phyloP scores from a whole-genome alignment of 1,140 invertebrate species.

The Caenorhabditis latens region DNA sequence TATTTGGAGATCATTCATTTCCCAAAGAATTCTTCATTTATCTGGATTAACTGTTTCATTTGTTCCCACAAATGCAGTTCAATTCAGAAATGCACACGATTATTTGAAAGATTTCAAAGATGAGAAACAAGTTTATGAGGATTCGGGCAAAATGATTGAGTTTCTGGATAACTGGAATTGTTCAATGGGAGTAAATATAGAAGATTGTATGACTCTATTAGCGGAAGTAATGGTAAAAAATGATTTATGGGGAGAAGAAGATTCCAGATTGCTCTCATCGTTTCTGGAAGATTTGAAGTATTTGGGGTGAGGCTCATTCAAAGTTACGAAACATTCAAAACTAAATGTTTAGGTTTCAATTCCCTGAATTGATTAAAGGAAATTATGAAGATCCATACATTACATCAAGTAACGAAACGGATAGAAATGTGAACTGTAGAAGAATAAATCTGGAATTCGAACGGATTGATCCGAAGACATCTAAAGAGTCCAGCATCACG shows the following conservation, averaged over 20 bases:
- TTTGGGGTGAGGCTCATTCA: constrained; percentile 1
- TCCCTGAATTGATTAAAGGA: background rate
- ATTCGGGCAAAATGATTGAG: constrained; percentile 33
- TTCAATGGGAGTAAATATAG: background rate
- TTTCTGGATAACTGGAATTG: constrained; percentile 54
- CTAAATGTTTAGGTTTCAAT: background rate
- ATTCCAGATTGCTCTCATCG: background rate
- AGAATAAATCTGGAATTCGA: background rate
- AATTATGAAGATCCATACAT: background rate
- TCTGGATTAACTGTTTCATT: constrained; percentile 61
- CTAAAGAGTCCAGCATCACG: background rate
- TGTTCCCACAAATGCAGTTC: constrained; percentile 63
- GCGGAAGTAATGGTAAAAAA: background rate
- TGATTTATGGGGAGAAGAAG: constrained; percentile 26
- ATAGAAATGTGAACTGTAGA: constrained; percentile 14
- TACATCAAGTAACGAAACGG: background rate
- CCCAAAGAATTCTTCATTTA: constrained; percentile 67
- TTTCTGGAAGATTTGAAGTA: constrained; percentile 29
- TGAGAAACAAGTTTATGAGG: constrained; percentile 55
- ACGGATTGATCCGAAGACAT: background rate
- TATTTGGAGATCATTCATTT: constrained; percentile 64
- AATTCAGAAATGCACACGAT: constrained; percentile 62
- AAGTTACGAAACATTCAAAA: background rate
- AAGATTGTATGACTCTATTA: constrained; percentile 26
- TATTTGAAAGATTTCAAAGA: constrained; percentile 67